phyloP scores from a whole-genome alignment of 2,888 invertebrate genomes.

The Trichopria drosophilae region DNA sequence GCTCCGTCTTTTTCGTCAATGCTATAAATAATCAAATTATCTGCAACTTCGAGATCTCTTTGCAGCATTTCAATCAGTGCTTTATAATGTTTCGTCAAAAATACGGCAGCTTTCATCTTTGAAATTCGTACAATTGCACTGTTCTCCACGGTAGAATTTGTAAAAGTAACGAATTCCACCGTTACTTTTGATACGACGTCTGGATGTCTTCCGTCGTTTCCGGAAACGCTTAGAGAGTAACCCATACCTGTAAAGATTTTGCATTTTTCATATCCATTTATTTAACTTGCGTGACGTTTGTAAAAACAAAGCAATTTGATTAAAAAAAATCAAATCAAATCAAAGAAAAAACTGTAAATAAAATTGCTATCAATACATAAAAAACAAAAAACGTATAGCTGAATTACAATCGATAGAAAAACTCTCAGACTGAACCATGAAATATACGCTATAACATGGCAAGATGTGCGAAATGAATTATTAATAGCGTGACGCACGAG shows the following conservation, averaged over 20 bases:
- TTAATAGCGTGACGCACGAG: constrained; percentile 39
- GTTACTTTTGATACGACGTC: constrained; percentile 86
- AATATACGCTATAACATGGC: too few relatives aligned
- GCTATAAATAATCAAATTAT: constrained; percentile 73
- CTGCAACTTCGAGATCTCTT: constrained; percentile 66
- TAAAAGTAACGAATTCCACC: constrained; percentile 79
- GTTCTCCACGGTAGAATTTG: constrained; percentile 80
- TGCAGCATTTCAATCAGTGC: constrained; percentile 73
- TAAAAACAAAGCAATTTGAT: too few relatives aligned
- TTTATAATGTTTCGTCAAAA: constrained; percentile 77
- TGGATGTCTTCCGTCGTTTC: constrained; percentile 86
- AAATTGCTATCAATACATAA: too few relatives aligned
- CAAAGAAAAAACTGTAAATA: too few relatives aligned
- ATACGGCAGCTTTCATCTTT: constrained; percentile 73
- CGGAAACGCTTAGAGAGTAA: constrained; percentile 78
- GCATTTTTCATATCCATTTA: too few relatives aligned
- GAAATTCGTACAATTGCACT: constrained; percentile 76
- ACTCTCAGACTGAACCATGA: too few relatives aligned
- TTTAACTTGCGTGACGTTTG: too few relatives aligned
- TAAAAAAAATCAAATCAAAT: too few relatives aligned
- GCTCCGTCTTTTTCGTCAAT: constrained; percentile 69
- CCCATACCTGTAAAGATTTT: constrained; percentile 63
- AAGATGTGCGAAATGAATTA: constrained; percentile 51
- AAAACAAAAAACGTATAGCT: too few relatives aligned
- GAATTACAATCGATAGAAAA: too few relatives aligned